phyloP scores from a whole-genome alignment of 2,888 invertebrate species.

The Drosophila ustulata region DNA sequence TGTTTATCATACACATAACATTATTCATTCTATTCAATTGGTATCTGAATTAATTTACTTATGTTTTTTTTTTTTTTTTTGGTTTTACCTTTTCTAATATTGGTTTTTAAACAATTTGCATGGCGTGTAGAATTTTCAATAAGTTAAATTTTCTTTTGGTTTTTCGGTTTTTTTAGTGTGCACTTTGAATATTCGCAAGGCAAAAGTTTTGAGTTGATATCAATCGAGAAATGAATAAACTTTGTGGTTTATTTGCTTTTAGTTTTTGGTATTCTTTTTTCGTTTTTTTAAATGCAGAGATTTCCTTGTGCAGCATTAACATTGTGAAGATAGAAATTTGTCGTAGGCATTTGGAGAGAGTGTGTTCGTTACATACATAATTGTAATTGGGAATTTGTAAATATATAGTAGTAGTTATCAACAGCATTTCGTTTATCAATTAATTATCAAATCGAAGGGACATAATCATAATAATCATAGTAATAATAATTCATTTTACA shows the following conservation, averaged over 20 bases:
- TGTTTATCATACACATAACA: slow-evolving; percentile 77
- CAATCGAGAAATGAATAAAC: slow-evolving; percentile 58
- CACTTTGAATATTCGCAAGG: slow-evolving; percentile 56
- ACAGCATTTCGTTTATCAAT: slow-evolving; percentile 60
- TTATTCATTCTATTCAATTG: slow-evolving; percentile 50
- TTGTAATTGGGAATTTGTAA: slow-evolving; percentile 61
- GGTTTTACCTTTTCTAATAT: slow-evolving; percentile 35
- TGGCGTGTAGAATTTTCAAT: slow-evolving; percentile 43
- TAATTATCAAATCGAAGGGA: slow-evolving; percentile 69
- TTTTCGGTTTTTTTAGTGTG: slow-evolving; percentile 18
- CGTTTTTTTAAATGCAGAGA: slow-evolving; percentile 79
- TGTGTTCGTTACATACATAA: slow-evolving; percentile 41
- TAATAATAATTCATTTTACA: slow-evolving; percentile 54
- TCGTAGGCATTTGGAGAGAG: slow-evolving; percentile 56
- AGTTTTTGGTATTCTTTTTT: not conserved
- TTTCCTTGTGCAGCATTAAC: slow-evolving; percentile 82
- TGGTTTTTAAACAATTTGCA: slow-evolving; percentile 54
- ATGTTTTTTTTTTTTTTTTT: slow-evolving; percentile 13
- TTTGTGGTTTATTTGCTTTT: slow-evolving; percentile 31
- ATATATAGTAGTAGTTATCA: slow-evolving; percentile 50
- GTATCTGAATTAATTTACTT: slow-evolving; percentile 37
- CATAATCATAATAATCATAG: slow-evolving; percentile 53
- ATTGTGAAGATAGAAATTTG: slow-evolving; percentile 70
- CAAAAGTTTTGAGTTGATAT: slow-evolving; percentile 49
- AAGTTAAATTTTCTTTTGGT: slow-evolving; percentile 23